phyloP scores from a whole-genome alignment of 37 sponge, comb jelly and placozoan genomes.

The Tethya wilhelma region DNA sequence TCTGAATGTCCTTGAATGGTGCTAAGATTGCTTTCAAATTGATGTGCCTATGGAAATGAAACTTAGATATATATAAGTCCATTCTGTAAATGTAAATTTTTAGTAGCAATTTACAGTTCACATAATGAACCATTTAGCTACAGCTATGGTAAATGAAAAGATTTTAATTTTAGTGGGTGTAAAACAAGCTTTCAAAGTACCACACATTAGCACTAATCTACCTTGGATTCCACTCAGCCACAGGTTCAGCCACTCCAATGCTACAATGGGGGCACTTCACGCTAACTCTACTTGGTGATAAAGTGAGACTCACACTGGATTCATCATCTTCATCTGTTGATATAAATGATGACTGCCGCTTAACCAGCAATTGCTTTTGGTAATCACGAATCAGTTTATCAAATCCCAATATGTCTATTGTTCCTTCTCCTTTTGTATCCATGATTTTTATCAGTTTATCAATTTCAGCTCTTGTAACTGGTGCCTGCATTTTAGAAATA shows the following conservation, averaged over 20 bases:
- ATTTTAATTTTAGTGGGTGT: too few relatives aligned
- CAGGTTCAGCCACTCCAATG: conserved; percentile 29
- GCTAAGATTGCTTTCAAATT: conserved; percentile 42
- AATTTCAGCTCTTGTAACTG: conserved; percentile 29
- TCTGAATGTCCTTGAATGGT: conserved; percentile 39
- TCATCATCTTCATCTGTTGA: background rate
- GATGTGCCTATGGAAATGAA: conserved; percentile 53
- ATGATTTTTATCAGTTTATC: conserved; percentile 14
- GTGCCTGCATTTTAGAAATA: conserved; percentile 10
- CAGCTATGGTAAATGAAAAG: too few relatives aligned
- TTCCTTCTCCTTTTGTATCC: conserved; percentile 13
- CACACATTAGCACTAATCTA: too few relatives aligned
- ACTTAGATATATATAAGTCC: too few relatives aligned
- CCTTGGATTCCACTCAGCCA: conserved; percentile 31
- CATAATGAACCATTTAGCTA: too few relatives aligned
- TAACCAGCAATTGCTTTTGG: background rate
- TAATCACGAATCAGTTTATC: conserved; percentile 24
- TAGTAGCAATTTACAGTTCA: too few relatives aligned
- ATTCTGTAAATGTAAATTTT: too few relatives aligned
- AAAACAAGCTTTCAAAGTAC: too few relatives aligned
- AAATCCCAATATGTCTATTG: conserved; percentile 33
- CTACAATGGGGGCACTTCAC: conserved; percentile 37
- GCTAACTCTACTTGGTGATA: conserved; percentile 33
- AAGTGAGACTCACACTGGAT: conserved; percentile 3
- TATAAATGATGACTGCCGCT: background rate